Conservation (phyloP, 2,113 vertebrate genomes). For the Cynoglossus semilaevis region DNA sequence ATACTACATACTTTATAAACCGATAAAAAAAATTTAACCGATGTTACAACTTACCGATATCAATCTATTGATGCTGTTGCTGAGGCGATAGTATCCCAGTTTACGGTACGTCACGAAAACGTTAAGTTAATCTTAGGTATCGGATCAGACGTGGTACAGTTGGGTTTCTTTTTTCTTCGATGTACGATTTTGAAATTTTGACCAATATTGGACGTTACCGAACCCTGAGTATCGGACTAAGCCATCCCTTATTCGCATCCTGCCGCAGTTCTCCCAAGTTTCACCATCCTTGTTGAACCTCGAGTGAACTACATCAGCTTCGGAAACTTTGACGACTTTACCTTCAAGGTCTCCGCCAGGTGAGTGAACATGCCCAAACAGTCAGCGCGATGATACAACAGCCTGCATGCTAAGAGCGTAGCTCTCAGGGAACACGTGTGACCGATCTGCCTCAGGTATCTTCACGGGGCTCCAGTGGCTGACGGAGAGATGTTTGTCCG, state of each 20-base stretch:
- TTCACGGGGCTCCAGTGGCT: constrained; percentile 58
- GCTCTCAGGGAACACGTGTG: not conserved
- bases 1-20: not conserved
- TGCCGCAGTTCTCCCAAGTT: constrained; percentile 73
- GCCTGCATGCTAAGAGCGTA: not conserved
- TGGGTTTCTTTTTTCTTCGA: no score
- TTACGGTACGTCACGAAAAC: no score
- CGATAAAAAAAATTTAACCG: not conserved
- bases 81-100: no score
- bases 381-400: no score
- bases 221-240: no score
- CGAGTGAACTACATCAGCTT: constrained; percentile 59
- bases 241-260: not conserved
- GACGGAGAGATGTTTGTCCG: constrained; percentile 48
- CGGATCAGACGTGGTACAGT: no score
- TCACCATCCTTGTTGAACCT: constrained; percentile 66
- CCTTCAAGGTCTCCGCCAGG: constrained; percentile 68
- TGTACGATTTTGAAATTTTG: no score
- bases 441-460: constrained; percentile 57
- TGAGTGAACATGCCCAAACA: constrained; percentile 13
- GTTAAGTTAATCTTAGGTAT: no score
- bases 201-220: no score
- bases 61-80: no score
- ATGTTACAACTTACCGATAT: not conserved
- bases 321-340: constrained; percentile 50